Conservation (phyloP, 2,113 vertebrate genomes). For the Porphyrio hochstetteri region DNA sequence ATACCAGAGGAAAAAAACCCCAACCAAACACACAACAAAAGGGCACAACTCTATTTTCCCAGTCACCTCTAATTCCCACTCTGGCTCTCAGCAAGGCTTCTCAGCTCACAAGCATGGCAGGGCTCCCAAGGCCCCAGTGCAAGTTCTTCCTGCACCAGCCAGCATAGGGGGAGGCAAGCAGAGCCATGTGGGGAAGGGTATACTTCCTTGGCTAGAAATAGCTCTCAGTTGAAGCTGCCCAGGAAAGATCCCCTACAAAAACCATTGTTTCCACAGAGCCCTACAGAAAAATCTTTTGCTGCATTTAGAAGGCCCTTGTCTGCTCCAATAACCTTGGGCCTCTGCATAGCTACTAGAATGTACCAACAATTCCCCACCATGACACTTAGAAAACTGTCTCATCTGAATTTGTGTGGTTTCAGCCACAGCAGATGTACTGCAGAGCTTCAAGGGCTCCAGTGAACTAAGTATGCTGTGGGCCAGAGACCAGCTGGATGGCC, state of each 20-base stretch:
- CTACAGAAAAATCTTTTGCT: not conserved
- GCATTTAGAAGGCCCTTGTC: not conserved
- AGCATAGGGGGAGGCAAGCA: not conserved
- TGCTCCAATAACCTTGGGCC: fast-evolving
- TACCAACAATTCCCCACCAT: not conserved
- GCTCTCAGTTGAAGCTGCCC: not conserved
- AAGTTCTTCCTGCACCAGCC: not conserved
- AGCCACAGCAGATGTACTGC: not conserved
- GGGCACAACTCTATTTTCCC: not conserved
- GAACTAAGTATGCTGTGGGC: no score
- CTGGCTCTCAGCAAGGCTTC: not conserved
- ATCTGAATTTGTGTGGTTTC: not conserved
- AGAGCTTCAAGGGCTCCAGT: not conserved
- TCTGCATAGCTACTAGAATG: not conserved
- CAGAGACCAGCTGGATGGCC: not conserved
- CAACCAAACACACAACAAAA: not conserved
- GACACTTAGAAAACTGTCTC: not conserved
- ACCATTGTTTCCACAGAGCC: fast-evolving
- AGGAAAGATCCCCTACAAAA: not conserved
- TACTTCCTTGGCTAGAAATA: fast-evolving
- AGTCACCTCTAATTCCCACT: not conserved
- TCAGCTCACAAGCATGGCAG: not conserved
- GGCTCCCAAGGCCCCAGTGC: not conserved
- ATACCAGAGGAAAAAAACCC: fast-evolving
- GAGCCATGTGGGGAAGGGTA: not conserved